phyloP scores from a whole-genome alignment of 1,140 invertebrate genomes.

The Trypoxylus dichotomus region DNA sequence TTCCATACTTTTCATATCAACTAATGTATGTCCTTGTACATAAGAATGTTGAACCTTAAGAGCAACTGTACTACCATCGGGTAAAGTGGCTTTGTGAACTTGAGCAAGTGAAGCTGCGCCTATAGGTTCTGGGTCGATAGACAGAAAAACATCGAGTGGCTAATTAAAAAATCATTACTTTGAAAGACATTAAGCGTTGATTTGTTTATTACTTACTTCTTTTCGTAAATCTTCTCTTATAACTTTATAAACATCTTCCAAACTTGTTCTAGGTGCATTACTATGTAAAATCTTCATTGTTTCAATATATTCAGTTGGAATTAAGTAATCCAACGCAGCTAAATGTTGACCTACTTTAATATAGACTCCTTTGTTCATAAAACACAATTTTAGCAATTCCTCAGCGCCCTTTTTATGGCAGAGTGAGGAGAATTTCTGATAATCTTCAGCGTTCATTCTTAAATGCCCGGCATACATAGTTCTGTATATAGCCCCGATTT shows the following conservation, averaged over 20 bases:
- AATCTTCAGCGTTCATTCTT: slow-evolving; percentile 72
- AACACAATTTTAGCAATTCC: slow-evolving; percentile 84
- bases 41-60: slow-evolving; percentile 95
- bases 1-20: slow-evolving; percentile 96
- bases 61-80: slow-evolving; percentile 85
- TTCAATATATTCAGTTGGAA: slow-evolving; percentile 91
- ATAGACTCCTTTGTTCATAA: slow-evolving; percentile 93
- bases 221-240: slow-evolving; percentile 84
- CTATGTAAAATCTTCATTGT: slow-evolving; percentile 92
- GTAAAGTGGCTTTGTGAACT: slow-evolving; percentile 89
- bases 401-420: slow-evolving; percentile 84
- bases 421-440: slow-evolving; percentile 66
- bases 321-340: slow-evolving; percentile 91
- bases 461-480: slow-evolving; percentile 70
- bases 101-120: slow-evolving; percentile 96
- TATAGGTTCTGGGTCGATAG: slow-evolving; percentile 83
- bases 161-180: slow-evolving; percentile 50
- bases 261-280: slow-evolving; percentile 82
- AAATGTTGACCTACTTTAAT: slow-evolving; percentile 97
- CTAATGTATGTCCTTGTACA: slow-evolving; percentile 81
- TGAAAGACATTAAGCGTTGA: background rate
- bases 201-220: slow-evolving; percentile 62
- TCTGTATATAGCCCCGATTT: slow-evolving; percentile 77
- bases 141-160: slow-evolving; percentile 81
- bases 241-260: slow-evolving; percentile 83